Base-by-base conservation (phyloP, 2,113 vertebrate species). In the Megaceryle maxima region DNA sequence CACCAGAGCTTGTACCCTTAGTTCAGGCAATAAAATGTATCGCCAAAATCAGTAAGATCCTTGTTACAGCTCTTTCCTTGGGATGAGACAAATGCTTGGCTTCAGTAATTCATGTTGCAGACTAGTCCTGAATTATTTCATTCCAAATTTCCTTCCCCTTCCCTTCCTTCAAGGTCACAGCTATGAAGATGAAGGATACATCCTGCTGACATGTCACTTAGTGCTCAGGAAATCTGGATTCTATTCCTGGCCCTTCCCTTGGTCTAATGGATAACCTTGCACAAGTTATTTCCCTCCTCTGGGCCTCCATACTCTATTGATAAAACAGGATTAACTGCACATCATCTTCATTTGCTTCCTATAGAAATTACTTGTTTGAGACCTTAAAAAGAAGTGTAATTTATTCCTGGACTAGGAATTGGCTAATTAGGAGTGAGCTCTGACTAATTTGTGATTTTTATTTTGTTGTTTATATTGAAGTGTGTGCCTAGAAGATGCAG, bases 161-260 rank as follows among this genome's bases (percentile, higher is more conserved):
- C 64, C 84, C 80, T 46, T 95, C 43, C 63, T 90, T 43, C 81
- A 92, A 91, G 92, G 80, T 88, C 79, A 56, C 7, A 74, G 81
- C 70, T 56, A 15, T 89, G 70, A 74, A 82, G 74, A 64, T 4
- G 53, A 79, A 89, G 76, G 66, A 37, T 85, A 26, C 56, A 39
- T 69, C 91, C 94, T 97, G 81, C 87, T 95, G 87, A 53, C 63
- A 51, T 76, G 62, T 92, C 91, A 67, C 70, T 93, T 55, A 29
- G 53, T 51, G 46, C 57, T 96, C 90, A 96, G 95, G 87, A 96
- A 96, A 85, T 91, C 67, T 55, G 78, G 50, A 43, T 95, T 90
- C 84, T 94, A 76, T 92, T 97, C 67, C 90, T 90, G 83, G 70
- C 62, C 81, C 39, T 94, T 91, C 62, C 44, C 44, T 92, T 89